Conservation (phyloP, 2,888 invertebrate species). For the Heterodera filipjevi region DNA sequence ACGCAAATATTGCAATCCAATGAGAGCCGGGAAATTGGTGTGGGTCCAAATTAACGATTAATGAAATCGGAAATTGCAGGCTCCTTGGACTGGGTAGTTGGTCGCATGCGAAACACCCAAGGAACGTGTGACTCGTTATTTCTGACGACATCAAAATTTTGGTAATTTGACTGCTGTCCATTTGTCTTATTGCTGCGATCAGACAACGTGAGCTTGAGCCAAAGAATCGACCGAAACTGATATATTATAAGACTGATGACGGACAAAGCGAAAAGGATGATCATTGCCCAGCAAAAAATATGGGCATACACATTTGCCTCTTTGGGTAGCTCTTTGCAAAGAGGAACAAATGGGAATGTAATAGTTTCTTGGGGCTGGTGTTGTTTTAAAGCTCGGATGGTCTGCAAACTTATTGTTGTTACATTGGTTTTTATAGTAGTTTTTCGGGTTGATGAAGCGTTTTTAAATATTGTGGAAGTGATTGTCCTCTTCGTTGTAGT, state of each 20-base stretch:
- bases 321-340: conserved; percentile 7
- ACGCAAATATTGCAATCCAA: conserved; percentile 22
- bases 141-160: conserved; percentile 11
- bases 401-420: neutral
- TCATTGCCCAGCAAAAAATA: conserved; percentile 16
- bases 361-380: neutral
- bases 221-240: conserved; percentile 5
- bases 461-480: no score
- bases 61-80: conserved; percentile 2
- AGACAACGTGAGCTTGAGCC: neutral
- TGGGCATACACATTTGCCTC: neutral
- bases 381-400: neutral
- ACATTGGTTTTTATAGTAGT: neutral
- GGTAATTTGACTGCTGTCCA: conserved; percentile 14
- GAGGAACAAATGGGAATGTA: neutral
- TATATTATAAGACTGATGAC: neutral
- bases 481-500: no score
- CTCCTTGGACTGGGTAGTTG: neutral
- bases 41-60: conserved; percentile 21
- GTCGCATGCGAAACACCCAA: conserved; percentile 27
- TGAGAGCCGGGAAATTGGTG: conserved; percentile 15
- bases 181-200: neutral
- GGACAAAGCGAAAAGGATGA: neutral
- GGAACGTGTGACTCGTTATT: conserved; percentile 4
- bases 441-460: neutral